Conservation (phyloP, 2,888 invertebrate species). For the Lasius platythorax region DNA sequence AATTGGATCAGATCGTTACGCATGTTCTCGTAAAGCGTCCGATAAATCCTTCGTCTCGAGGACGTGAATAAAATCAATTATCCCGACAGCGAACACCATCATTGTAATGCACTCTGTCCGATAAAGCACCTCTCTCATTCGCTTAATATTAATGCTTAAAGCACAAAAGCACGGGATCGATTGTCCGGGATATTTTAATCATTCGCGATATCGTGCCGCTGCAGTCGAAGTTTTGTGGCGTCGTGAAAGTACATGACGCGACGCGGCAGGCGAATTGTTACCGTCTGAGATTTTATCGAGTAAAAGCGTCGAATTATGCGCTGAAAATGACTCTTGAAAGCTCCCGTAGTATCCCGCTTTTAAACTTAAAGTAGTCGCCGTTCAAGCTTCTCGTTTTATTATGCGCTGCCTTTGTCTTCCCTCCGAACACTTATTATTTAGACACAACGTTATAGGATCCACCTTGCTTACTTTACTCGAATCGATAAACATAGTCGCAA, state of each 20-base stretch:
- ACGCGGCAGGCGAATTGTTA: neutral
- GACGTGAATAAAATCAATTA: slow-evolving; percentile 69
- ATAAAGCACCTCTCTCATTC: slow-evolving; percentile 42
- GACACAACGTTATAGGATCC: slow-evolving; percentile 10
- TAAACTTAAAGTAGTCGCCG: slow-evolving; percentile 53
- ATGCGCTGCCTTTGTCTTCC: slow-evolving; percentile 38
- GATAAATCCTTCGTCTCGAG: slow-evolving; percentile 38
- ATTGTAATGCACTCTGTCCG: slow-evolving; percentile 55
- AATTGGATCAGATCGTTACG: slow-evolving; percentile 39
- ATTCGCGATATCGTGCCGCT: neutral
- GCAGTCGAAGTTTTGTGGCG: slow-evolving; percentile 31
- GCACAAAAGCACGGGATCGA: neutral
- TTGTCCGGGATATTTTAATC: slow-evolving; percentile 38
- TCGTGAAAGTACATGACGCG: slow-evolving; percentile 22
- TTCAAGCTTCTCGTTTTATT: slow-evolving; percentile 45
- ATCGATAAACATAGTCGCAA: neutral
- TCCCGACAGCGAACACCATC: slow-evolving; percentile 58
- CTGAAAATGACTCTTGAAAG: slow-evolving; percentile 54
- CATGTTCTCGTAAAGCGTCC: neutral
- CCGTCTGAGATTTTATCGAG: slow-evolving; percentile 45
- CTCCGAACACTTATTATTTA: slow-evolving; percentile 36
- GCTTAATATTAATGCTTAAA: slow-evolving; percentile 4
- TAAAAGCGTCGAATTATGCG: slow-evolving; percentile 44
- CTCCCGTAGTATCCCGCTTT: slow-evolving; percentile 19
- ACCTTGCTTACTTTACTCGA: neutral